Base-by-base conservation (phyloP, 2,888 invertebrate species). In the Folsomia manolachei region DNA sequence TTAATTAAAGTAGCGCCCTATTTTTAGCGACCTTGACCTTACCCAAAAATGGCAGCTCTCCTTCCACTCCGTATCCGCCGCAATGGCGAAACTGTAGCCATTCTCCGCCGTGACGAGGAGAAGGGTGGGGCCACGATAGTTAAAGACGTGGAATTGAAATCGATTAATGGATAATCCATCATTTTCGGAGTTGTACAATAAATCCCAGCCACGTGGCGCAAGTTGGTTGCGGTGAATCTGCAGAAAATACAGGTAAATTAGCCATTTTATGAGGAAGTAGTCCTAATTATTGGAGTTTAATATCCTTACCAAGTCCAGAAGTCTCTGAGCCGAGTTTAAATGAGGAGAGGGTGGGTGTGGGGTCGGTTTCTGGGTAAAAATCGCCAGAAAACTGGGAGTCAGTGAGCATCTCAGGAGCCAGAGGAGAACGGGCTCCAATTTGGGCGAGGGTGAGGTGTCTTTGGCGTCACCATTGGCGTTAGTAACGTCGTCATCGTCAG, bases 21-120 rank as follows among this genome's bases (percentile, higher is more conserved):
- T n/a, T n/a, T n/a, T n/a, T n/a, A n/a, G n/a, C n/a, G n/a, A n/a
- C n/a, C n/a, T n/a, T n/a, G n/a, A n/a, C 1, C 89, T 88, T 61
- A 95, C 95, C 88, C 92, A 93, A 85, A 92, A 94, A 65, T 89
- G 87, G 84, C 92, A 90, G 2, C 91, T 90, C 84, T 93, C 95
- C 80, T 89, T 89, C 95, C 95, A 95, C 84, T 94, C 95, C 72
- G 86, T 85, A 18, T 93, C 89, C 11, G 90, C 85, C 27, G 91
- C 92, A 70, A 95, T 84, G 82, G 92, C 94, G 82, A 92, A 90
- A 74, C 91, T 87, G 76, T 90, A 88, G 24, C 88, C 88, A 61
- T 87, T 86, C 52, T 86, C 86, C 39, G 86, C 87, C 63, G 84
- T 83, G 21, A 88, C 79, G 71, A 88, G 84, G 51, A 86, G 83